A percentile compares a stretch with the other conserved stretches of the same genome.
These are phyloP conservation scores for Oncorhynchus nerka DNA, from an alignment of 2,113 vertebrate genomes.

Conservation along the genomic window DNA sequence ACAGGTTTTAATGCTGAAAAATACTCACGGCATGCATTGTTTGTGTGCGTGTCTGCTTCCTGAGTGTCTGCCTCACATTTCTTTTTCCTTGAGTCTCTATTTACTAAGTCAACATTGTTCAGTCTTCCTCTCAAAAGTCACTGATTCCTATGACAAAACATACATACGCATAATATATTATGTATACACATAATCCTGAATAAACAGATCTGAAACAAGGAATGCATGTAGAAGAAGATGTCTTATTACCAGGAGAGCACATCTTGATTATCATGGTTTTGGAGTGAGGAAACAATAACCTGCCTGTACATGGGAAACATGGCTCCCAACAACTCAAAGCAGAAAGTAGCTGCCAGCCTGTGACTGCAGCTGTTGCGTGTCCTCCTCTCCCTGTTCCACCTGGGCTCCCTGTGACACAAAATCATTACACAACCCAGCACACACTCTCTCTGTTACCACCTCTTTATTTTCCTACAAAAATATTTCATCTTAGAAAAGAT, in stretches of 20 bases:
- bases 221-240: not conserved
- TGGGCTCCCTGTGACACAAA: not conserved
- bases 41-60: no score
- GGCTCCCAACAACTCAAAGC: not conserved
- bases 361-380: not conserved
- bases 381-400: not conserved
- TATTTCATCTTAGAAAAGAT: constrained; percentile 79
- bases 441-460: constrained; percentile 28
- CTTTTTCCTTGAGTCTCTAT: not conserved
- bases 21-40: not conserved
- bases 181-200: not conserved
- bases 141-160: not conserved
- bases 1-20: not conserved
- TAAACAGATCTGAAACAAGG: not conserved
- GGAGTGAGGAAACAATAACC: not conserved
- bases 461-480: constrained; percentile 74
- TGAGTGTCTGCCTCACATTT: not conserved
- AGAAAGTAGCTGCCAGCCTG: not conserved
- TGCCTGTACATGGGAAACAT: not conserved
- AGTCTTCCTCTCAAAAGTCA: not conserved
- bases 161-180: not conserved
- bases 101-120: not conserved
- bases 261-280: not conserved
- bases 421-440: constrained; percentile 8
- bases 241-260: not conserved